Percentiles rank a stretch among this genome's conserved stretches.
These are phyloP conservation scores for Simalia tracyae DNA, from an alignment of 2,797 vertebrate genomes.

Conservation along the genomic window DNA sequence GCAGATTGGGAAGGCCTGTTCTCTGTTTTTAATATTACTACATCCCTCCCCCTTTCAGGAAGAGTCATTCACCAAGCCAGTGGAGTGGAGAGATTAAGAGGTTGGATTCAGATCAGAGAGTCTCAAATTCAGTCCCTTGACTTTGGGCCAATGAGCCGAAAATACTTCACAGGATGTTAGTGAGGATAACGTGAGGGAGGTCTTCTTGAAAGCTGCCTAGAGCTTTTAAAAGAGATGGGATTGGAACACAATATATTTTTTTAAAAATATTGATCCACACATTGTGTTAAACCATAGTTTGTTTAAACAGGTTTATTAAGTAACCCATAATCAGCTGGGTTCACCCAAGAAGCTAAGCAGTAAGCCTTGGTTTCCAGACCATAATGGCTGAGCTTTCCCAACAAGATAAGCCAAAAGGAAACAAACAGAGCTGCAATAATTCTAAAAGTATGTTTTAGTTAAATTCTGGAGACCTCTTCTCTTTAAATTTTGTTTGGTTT, in stretches of 20 bases:
- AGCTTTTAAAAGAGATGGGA: background rate
- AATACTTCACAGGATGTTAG: background rate
- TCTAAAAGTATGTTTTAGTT: background rate
- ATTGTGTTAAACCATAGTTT: background rate
- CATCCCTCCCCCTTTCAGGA: background rate
- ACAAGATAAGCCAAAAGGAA: background rate
- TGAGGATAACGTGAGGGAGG: background rate
- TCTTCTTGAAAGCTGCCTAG: background rate
- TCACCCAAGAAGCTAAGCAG: background rate
- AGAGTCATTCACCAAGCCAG: background rate
- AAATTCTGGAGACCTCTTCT: background rate
- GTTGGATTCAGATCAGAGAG: background rate
- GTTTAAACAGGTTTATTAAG: background rate
- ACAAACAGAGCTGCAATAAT: background rate
- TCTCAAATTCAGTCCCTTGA: background rate
- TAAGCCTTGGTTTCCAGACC: background rate
- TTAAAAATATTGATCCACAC: background rate
- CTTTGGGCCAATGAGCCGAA: background rate
- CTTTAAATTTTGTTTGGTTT: background rate
- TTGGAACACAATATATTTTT: background rate
- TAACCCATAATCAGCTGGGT: background rate
- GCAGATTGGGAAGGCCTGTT: background rate
- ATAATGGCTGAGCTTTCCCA: background rate
- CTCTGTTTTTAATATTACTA: background rate
- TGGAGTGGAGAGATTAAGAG: background rate